These are phyloP conservation scores for Drosophila lutescens DNA, from an alignment of 2,888 invertebrate species.

Conservation along the genomic window DNA sequence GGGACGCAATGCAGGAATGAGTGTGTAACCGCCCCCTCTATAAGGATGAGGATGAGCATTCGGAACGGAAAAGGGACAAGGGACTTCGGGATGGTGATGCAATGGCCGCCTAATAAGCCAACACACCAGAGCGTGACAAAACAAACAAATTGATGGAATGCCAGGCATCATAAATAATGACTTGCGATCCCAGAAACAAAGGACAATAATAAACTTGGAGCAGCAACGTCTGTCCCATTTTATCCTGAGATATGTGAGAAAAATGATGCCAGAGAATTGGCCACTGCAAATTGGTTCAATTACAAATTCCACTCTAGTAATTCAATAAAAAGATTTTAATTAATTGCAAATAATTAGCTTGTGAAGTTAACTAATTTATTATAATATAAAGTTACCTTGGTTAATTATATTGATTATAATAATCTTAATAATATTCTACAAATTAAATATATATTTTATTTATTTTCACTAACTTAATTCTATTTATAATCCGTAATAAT, in stretches of 20 bases:
- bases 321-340: neutral
- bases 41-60: slow-evolving; percentile 2
- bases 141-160: slow-evolving; percentile 66
- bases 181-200: slow-evolving; percentile 28
- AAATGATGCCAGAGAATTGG: slow-evolving; percentile 1
- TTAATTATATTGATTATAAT: too few species aligned
- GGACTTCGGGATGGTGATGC: slow-evolving; percentile 12
- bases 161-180: slow-evolving; percentile 59
- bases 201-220: slow-evolving; percentile 31
- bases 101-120: slow-evolving; percentile 56
- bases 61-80: neutral
- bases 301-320: neutral
- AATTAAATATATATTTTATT: too few species aligned
- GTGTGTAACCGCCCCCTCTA: neutral
- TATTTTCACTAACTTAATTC: too few species aligned
- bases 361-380: neutral
- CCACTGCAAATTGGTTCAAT: neutral
- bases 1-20: slow-evolving; percentile 27
- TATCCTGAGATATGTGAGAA: slow-evolving; percentile 9
- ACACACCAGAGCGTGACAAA: slow-evolving; percentile 58
- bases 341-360: neutral
- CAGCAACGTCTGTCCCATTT: neutral
- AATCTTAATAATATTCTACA: too few species aligned
- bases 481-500: neutral
- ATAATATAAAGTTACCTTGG: too few species aligned